Base-by-base conservation (phyloP, 64 coral and sea anemone species). In the Stichodactyla mertensii region DNA sequence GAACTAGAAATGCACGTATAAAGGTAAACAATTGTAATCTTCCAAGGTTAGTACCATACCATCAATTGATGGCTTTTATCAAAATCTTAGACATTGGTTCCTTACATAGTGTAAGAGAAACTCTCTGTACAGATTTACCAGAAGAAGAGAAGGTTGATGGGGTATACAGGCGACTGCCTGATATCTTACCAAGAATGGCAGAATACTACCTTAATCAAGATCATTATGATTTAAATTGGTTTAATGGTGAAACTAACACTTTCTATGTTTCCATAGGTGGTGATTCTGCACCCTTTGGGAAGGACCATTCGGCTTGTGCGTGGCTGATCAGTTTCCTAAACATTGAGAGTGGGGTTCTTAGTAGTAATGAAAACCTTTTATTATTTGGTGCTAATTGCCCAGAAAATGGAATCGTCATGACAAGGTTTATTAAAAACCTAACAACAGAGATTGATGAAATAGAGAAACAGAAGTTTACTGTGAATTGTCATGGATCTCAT, bases 191-290 rank as follows among this genome's bases (percentile, higher is more conserved):
- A 55, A 31, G 28, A 31, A 31, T 31, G 28, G 88, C 81, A 60
- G 36, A 84, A 84, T 90, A 85, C 83, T 85, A 85, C 85, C 88
- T 90, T 84, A 66, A 79, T 15, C 57, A 54, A 4, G 70, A 55
- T 85, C 58, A 70, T 52, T 85, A 90, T 51, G 13, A 77, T 24
- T 64, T 89, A 61, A 56, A 26, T 5, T 85, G 62, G 80, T 90
- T 85, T 78, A 19, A 64, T 64, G 70, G 22, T 1, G 12, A 85
- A 61, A 52, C 71, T 6, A 57, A 90, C 52, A 84, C 20, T 0
- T 90, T 84, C 14, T 61, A 85, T 90, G 36, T 90, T 45, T 84
- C 82, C 12, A 52, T 90, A 77, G 88, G 88, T 51, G 82, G 88
- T 19, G 82, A 90, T 59, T 62, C 82, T 13, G 82, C 88, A 7